A percentile compares a stretch with the other conserved stretches of the same genome.
Evolutionary conservation across 2,888 invertebrate species (phyloP).

Genomic region (Drosophila prostipennis): DNA sequence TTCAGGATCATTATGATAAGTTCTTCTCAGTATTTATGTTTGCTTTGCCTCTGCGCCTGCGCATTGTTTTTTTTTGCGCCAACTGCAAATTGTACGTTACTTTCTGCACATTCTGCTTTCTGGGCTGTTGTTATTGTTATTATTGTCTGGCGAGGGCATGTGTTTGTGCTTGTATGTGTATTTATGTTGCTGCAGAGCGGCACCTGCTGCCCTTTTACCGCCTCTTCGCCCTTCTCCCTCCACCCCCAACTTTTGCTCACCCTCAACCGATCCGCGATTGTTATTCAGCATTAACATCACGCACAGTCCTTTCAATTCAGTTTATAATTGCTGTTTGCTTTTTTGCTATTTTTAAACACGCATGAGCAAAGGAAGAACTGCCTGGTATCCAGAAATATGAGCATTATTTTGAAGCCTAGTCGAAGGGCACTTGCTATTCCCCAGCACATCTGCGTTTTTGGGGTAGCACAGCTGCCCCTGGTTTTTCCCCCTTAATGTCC

Average conservation of each 20-base stretch:
- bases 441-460: constrained; percentile 62
- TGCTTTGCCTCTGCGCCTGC: constrained; percentile 30
- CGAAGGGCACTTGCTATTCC: constrained; percentile 65
- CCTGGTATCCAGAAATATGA: constrained; percentile 27
- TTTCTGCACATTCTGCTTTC: constrained; percentile 25
- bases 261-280: constrained; percentile 18
- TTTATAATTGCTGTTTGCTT: constrained; percentile 62
- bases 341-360: constrained; percentile 71
- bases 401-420: constrained; percentile 63
- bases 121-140: constrained; percentile 39
- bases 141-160: constrained; percentile 22
- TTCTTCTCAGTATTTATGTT: neutral
- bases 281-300: constrained; percentile 73
- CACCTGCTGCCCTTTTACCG: constrained; percentile 66
- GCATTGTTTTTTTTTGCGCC: constrained; percentile 36
- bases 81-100: constrained; percentile 63
- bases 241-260: no score
- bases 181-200: constrained; percentile 52
- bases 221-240: no score
- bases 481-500: constrained; percentile 31
- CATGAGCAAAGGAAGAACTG: constrained; percentile 33
- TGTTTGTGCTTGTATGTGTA: constrained; percentile 7
- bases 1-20: neutral
- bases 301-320: constrained; percentile 75
- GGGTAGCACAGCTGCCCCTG: constrained; percentile 52